Evolutionary conservation across 2,797 vertebrate species (phyloP).

Genomic region (Garrulus glandarius): DNA sequence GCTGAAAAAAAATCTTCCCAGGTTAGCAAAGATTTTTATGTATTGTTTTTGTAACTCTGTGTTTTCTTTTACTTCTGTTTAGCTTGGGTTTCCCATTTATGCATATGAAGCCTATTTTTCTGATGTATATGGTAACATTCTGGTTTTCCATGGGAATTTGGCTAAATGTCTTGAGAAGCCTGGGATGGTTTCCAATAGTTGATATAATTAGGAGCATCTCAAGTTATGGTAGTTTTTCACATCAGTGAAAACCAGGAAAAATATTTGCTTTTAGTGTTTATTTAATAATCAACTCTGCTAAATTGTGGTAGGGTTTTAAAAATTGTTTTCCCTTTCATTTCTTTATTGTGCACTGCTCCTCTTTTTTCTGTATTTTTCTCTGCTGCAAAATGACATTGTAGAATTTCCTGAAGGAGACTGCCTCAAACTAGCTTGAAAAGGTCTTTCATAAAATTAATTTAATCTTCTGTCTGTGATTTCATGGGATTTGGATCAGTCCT

Average conservation of each 20-base stretch:
- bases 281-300: not conserved
- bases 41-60: not conserved
- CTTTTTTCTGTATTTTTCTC: not conserved
- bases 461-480: not conserved
- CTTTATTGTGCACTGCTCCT: not conserved
- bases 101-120: not conserved
- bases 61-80: not conserved
- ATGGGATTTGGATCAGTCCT: not conserved
- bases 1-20: not conserved
- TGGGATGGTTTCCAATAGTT: constrained; percentile 30
- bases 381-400: fast-evolving
- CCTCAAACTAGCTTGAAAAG: not conserved
- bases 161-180: constrained; percentile 15
- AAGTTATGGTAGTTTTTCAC: not conserved
- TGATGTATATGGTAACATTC: not conserved
- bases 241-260: constrained; percentile 17
- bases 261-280: constrained; percentile 8
- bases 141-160: constrained; percentile 10
- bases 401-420: not conserved
- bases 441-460: not conserved
- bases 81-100: not conserved
- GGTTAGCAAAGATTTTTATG: not conserved
- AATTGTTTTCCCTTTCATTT: not conserved
- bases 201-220: constrained; percentile 22
- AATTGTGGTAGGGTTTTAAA: fast-evolving